phyloP scores from a whole-genome alignment of 2,797 vertebrate species.

The Steatocranus sp. region DNA sequence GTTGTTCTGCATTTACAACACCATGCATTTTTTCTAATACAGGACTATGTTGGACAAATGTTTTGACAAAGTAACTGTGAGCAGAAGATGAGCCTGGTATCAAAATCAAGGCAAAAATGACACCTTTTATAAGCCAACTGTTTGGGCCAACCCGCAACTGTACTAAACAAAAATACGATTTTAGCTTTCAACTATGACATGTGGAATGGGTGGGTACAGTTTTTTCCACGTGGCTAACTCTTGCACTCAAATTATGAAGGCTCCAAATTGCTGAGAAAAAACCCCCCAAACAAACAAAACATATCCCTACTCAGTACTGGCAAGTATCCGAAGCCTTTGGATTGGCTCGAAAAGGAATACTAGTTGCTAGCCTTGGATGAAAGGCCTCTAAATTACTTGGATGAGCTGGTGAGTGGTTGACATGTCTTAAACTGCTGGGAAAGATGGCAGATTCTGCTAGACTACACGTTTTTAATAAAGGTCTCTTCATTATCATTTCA shows the following conservation, averaged over 20 bases:
- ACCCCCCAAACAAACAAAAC: neutral
- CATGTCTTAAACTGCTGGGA: neutral
- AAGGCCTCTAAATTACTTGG: neutral
- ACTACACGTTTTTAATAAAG: neutral
- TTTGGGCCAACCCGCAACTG: neutral
- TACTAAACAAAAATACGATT: neutral
- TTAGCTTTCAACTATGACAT: neutral
- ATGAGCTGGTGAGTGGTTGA: neutral
- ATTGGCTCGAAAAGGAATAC: too few relatives aligned
- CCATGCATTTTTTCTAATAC: neutral
- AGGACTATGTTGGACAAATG: neutral
- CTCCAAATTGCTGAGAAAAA: neutral
- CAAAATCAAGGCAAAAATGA: neutral
- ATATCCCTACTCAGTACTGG: neutral
- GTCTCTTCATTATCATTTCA: neutral
- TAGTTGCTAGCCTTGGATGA: too few relatives aligned
- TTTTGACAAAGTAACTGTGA: neutral
- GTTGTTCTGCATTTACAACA: neutral
- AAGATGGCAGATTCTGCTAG: neutral
- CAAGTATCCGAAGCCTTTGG: too few relatives aligned
- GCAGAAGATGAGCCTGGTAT: neutral
- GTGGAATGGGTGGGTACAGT: neutral
- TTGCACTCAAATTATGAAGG: neutral
- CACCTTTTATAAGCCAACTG: neutral
- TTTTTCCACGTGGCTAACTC: neutral